These are phyloP conservation scores for Oscheius sp. DNA, from an alignment of 2,888 invertebrate species.

Conservation along the genomic window DNA sequence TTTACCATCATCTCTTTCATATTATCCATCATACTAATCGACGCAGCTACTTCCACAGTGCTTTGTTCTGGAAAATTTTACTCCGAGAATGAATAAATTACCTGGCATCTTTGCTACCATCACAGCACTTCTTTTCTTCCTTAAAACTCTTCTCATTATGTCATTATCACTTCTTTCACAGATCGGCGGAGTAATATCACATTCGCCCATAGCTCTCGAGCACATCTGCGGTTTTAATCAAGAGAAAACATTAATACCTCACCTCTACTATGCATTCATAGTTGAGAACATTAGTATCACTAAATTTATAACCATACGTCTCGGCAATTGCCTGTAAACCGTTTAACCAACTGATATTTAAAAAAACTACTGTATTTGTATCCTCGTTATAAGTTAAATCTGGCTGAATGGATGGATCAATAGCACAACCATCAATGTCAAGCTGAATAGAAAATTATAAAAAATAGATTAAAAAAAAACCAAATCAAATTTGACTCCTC, in stretches of 20 bases:
- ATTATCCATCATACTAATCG: constrained; percentile 44
- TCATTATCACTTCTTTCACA: constrained; percentile 45
- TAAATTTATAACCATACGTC: constrained; percentile 68
- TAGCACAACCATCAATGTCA: constrained; percentile 67
- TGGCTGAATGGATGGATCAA: constrained; percentile 67
- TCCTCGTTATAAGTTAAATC: constrained; percentile 58
- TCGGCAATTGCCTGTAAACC: constrained; percentile 57
- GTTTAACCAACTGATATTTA: neutral
- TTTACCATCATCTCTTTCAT: constrained; percentile 26
- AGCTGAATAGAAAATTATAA: constrained; percentile 35
- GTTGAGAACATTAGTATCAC: constrained; percentile 64
- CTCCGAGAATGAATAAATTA: neutral
- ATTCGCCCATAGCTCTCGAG: constrained; percentile 47
- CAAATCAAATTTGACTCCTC: constrained; percentile 62
- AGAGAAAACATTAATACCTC: constrained; percentile 30
- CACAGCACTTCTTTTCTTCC: constrained; percentile 6
- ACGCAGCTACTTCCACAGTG: constrained; percentile 39
- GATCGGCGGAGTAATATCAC: constrained; percentile 61
- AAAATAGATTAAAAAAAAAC: constrained; percentile 26
- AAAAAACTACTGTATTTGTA: constrained; percentile 35
- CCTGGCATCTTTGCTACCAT: constrained; percentile 12
- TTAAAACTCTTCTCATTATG: constrained; percentile 12
- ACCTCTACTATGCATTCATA: constrained; percentile 67
- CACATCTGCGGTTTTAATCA: constrained; percentile 24
- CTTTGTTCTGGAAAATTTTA: constrained; percentile 3